Percentiles rank a stretch among this genome's conserved stretches.
phyloP scores from a whole-genome alignment of 92 coral and sea anemone genomes.

The Pocillopora meandrina region DNA sequence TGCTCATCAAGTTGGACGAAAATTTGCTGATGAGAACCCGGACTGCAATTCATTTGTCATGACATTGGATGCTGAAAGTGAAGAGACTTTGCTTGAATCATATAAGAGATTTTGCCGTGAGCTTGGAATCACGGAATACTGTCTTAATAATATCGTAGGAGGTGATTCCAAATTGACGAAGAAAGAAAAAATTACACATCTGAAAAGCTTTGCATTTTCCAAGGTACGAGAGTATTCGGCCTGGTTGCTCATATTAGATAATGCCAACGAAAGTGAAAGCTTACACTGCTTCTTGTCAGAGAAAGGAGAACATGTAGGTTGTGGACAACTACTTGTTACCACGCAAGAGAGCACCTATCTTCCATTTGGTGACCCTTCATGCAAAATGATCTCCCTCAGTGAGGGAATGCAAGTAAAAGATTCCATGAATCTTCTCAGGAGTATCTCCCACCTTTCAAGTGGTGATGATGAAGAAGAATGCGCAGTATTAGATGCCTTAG shows the following conservation, averaged over 20 bases:
- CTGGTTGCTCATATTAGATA: constrained; percentile 58
- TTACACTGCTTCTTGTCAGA: constrained; percentile 26
- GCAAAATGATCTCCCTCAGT: constrained; percentile 25
- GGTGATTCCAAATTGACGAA: constrained; percentile 20
- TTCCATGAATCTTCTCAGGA: constrained; percentile 18
- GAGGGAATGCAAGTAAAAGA: constrained; percentile 27
- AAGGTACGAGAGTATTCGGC: constrained; percentile 26
- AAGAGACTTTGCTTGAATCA: constrained; percentile 41
- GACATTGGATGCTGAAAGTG: constrained; percentile 45
- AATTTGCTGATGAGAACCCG: background rate
- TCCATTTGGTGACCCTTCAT: constrained; percentile 11
- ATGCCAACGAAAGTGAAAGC: constrained; percentile 32
- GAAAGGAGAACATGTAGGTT: constrained; percentile 22
- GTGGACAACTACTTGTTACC: constrained; percentile 45
- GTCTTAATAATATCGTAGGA: constrained; percentile 17
- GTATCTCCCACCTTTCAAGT: background rate
- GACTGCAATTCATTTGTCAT: constrained; percentile 33
- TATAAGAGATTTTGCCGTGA: constrained; percentile 37
- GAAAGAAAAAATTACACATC: background rate
- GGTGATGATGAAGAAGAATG: constrained; percentile 1
- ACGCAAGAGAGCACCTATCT: constrained; percentile 37
- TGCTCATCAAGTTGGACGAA: constrained; percentile 22
- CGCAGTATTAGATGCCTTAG: constrained; percentile 24
- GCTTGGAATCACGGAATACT: constrained; percentile 29
- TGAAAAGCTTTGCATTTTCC: constrained; percentile 28